phyloP scores from a whole-genome alignment of 2,888 invertebrate genomes.

The Mesodorylaimus sp. region DNA sequence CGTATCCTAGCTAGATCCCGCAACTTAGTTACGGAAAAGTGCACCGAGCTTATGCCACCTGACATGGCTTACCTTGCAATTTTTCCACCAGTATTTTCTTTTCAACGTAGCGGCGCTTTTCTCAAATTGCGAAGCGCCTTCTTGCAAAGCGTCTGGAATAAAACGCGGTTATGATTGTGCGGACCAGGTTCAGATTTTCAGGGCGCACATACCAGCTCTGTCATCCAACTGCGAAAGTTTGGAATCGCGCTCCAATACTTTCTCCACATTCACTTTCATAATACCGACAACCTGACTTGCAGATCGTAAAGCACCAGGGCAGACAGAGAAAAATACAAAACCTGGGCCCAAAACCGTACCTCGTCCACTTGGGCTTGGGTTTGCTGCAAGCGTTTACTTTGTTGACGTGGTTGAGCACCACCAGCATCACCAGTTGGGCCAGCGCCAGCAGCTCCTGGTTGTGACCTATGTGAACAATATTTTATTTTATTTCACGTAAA shows the following conservation, averaged over 20 bases:
- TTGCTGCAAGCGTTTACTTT: slow-evolving; percentile 1
- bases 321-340: background rate
- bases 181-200: background rate
- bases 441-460: too few relatives aligned
- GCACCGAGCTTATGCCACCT: too few relatives aligned
- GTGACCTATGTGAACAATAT: too few relatives aligned
- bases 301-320: background rate
- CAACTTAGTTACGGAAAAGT: too few relatives aligned
- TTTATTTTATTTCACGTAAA: too few relatives aligned
- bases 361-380: slow-evolving; percentile 3
- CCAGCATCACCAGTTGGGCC: too few relatives aligned
- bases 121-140: slow-evolving; percentile 31
- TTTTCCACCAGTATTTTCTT: slow-evolving; percentile 30
- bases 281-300: slow-evolving; percentile 24
- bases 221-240: slow-evolving; percentile 30
- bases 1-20: too few relatives aligned
- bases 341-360: background rate
- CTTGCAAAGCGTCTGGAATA: slow-evolving; percentile 17
- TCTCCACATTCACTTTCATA: slow-evolving; percentile 26
- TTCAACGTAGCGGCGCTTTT: slow-evolving; percentile 30
- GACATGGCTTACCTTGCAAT: slow-evolving; percentile 21
- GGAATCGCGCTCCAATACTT: slow-evolving; percentile 29
- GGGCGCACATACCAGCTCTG: slow-evolving; percentile 21
- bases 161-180: too few relatives aligned
- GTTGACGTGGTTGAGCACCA: background rate